These are phyloP conservation scores for Tetrao urogallus DNA, from an alignment of 2,113 vertebrate species.

Conservation along the genomic window DNA sequence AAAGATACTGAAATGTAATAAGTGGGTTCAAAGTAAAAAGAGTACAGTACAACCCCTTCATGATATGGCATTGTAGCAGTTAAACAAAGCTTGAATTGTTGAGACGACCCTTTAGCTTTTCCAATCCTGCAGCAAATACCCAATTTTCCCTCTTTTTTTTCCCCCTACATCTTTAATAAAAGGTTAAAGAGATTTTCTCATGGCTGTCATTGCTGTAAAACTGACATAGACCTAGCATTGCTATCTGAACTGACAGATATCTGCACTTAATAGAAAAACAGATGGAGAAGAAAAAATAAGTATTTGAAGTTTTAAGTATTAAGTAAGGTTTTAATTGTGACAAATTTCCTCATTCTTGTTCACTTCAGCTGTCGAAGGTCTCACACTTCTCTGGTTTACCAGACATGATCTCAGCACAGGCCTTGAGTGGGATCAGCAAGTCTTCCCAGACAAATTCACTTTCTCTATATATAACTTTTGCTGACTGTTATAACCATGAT, in stretches of 20 bases:
- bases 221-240: neutral
- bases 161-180: neutral
- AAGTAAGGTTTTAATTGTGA: slow-evolving; percentile 54
- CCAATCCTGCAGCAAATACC: slow-evolving; percentile 8
- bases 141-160: neutral
- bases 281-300: neutral
- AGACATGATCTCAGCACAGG: slow-evolving; percentile 63
- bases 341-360: slow-evolving; percentile 8
- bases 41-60: neutral
- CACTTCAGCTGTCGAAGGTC: slow-evolving; percentile 12
- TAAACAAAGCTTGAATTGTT: slow-evolving; percentile 9
- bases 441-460: neutral
- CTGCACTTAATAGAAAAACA: slow-evolving; percentile 36
- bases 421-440: slow-evolving; percentile 10
- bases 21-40: neutral
- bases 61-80: neutral
- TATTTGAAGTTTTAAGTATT: slow-evolving; percentile 45
- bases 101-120: neutral
- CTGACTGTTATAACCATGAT: neutral
- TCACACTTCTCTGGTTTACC: slow-evolving; percentile 41
- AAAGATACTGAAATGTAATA: neutral
- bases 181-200: neutral
- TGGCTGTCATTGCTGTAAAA: neutral
- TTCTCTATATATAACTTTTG: neutral
- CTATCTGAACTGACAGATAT: slow-evolving; percentile 27